These are phyloP conservation scores for Lasioglossum baleicum DNA, from an alignment of 1,140 invertebrate species.

Conservation along the genomic window DNA sequence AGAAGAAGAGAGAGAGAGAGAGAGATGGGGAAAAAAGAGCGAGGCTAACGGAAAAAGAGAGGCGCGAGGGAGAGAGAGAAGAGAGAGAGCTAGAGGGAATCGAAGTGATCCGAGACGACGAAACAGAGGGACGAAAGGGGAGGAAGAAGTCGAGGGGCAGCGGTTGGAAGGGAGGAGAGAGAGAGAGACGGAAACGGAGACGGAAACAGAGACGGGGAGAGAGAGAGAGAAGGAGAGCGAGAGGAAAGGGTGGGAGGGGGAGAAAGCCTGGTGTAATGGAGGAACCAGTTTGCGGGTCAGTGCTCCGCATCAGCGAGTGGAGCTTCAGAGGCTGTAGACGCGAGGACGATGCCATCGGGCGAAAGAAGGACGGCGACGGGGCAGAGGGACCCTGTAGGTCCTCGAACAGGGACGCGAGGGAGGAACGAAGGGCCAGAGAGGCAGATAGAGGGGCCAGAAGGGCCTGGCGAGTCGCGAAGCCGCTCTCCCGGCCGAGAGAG, in stretches of 20 bases:
- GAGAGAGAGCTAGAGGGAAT: no score
- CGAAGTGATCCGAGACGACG: constrained; percentile 11
- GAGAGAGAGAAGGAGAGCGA: no score
- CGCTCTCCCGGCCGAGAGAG: no score
- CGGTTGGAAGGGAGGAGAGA: constrained; percentile 14
- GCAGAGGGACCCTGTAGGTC: constrained; percentile 41
- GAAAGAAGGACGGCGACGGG: constrained; percentile 59
- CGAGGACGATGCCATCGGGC: constrained; percentile 62
- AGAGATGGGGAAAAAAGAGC: no score
- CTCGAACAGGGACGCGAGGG: constrained; percentile 47
- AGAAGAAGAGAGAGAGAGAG: background rate
- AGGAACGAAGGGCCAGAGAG: constrained; percentile 42
- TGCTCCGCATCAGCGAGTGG: constrained; percentile 65
- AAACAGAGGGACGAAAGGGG: constrained; percentile 5
- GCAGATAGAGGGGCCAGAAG: constrained; percentile 49
- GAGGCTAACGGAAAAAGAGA: no score
- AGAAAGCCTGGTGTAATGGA: constrained; percentile 68
- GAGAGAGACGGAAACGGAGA: no score
- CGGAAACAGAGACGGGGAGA: no score
- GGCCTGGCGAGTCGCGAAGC: constrained; percentile 34
- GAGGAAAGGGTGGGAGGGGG: constrained; percentile 49
- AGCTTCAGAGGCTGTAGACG: constrained; percentile 61
- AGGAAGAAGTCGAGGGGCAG: constrained; percentile 13
- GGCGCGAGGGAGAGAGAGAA: no score
- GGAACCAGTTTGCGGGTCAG: constrained; percentile 70